Evolutionary conservation across 2,113 vertebrate species (phyloP).

Genomic region (Caranx ignobilis): DNA sequence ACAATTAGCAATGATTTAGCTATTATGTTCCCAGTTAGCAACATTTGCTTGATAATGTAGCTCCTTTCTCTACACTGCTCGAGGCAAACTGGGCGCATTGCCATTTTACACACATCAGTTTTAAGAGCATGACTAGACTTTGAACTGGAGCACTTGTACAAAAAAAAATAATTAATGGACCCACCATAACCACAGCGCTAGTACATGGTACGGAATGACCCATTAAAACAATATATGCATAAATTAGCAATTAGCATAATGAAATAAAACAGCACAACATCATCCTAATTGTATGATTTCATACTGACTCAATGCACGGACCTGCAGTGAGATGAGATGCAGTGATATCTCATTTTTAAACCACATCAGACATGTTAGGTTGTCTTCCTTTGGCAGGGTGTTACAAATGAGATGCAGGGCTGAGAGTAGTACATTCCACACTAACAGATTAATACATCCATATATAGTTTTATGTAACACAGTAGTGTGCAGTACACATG

Average conservation of each 20-base stretch:
- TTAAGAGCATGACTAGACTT: conserved; percentile 34
- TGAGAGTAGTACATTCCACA: conserved; percentile 59
- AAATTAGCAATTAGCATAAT: conserved; percentile 66
- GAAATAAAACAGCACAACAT: conserved; percentile 47
- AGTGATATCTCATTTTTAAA: conserved; percentile 51
- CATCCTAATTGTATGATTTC: conserved; percentile 33
- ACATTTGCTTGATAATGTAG: conserved; percentile 30
- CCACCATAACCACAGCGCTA: conserved; percentile 46
- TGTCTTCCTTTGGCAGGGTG: conserved; percentile 59
- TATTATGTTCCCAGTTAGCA: conserved; percentile 24
- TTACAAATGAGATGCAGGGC: conserved; percentile 55
- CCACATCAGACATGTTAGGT: conserved; percentile 21
- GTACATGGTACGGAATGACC: conserved; percentile 56
- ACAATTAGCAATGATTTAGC: conserved; percentile 30
- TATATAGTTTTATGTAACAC: conserved; percentile 39
- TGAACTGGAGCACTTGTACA: conserved; percentile 22
- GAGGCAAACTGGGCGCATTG: conserved; percentile 27
- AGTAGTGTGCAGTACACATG: conserved; percentile 52
- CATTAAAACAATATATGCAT: conserved; percentile 63
- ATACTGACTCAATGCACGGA: conserved; percentile 35
- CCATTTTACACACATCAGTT: conserved; percentile 20
- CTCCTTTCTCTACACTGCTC: conserved; percentile 13
- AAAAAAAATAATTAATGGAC: conserved; percentile 17
- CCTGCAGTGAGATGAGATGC: conserved; percentile 11
- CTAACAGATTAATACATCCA: conserved; percentile 69